Base-by-base conservation (phyloP, 2,888 invertebrate species). In the Diaperis boleti region DNA sequence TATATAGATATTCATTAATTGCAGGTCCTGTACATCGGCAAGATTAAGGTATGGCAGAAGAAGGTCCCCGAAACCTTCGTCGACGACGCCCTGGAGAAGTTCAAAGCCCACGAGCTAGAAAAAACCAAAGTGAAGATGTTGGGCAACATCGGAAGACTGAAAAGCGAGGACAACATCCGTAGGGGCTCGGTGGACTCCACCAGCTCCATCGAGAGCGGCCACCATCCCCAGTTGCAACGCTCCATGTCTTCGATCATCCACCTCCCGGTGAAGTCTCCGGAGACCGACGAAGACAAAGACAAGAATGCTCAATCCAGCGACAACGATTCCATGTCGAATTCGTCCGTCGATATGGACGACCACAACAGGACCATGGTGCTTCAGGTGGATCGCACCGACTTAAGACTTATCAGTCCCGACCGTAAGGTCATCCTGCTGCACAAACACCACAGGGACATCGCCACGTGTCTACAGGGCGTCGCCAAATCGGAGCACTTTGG, bases 321-420 rank as follows among this genome's bases (percentile, higher is more conserved):
- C 45, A 56, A 56, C 11, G 67, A 65, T n/a, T 59, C 62, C 31
- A 52, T n/a, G n/a, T n/a, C n/a, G n/a, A n/a, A n/a, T 5, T 5
- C 26, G 5, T 11, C 31, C 15, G 70, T 72, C 0, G 74, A 76
- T 14, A 64, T 76, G 20, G 79, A 81, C 37, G 93, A 94, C 67
- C 92, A 92, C 74, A 96, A 96, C 81, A 87, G 96, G 41, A 96
- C 96, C 0, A 97, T 98, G 96, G 87, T 98, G 31, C 91, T 97
- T 76, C 90, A 90, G 84, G 92, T 98, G 4, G 96, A 95, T 3
- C 86, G 92, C 41, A 87, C 89, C 15, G 96, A 97, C 78, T 84
- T 98, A 7, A 88, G 95, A 41, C 86, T 98, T 3, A 96, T 98
- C 68, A 96, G 95, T 73, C 95, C 96, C 0, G 96, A 97, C 78